phyloP scores from a whole-genome alignment of 2,888 invertebrate species.

The Eupithecia subfuscata region DNA sequence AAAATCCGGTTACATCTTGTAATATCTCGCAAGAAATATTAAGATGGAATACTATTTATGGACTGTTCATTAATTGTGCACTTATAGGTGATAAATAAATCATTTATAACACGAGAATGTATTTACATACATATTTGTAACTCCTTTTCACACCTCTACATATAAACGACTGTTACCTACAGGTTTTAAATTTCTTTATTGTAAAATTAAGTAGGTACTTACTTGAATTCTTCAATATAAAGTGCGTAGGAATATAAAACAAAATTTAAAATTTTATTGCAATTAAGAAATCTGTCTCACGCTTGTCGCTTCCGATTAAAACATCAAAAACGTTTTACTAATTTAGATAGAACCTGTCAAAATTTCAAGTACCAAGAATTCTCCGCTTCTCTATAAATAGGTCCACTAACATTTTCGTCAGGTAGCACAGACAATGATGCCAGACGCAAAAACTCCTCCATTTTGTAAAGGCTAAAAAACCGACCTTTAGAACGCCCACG shows the following conservation, averaged over 20 bases:
- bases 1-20: constrained; percentile 5
- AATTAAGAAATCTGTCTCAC: neutral
- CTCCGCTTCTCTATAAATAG: constrained; percentile 51
- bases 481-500: constrained; percentile 33
- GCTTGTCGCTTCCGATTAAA: neutral
- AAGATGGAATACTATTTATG: neutral
- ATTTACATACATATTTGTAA: neutral
- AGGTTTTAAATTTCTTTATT: neutral
- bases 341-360: constrained; percentile 10
- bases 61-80: neutral
- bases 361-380: constrained; percentile 36
- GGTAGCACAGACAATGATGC: constrained; percentile 41
- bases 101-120: neutral
- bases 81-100: neutral
- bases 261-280: neutral
- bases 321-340: neutral
- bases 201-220: neutral
- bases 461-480: constrained; percentile 38
- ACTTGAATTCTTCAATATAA: neutral
- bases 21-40: neutral
- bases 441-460: constrained; percentile 6
- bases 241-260: neutral
- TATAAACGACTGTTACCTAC: neutral
- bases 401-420: constrained; percentile 55
- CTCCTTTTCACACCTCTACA: neutral